These are phyloP conservation scores for Desoria tigrina DNA, from an alignment of 2,888 invertebrate species.

Conservation along the genomic window DNA sequence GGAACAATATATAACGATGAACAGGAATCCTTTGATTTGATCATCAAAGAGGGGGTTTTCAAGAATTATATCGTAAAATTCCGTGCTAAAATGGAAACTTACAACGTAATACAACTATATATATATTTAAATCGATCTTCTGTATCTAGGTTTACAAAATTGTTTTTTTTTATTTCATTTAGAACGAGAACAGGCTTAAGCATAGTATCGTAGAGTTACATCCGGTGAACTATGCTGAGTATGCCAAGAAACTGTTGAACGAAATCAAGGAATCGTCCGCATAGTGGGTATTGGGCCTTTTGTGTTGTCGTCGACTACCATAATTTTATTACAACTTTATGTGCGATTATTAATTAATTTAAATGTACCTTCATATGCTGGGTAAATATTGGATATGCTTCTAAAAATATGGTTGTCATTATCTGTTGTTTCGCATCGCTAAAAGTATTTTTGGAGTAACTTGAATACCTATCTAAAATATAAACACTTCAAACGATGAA, in stretches of 20 bases:
- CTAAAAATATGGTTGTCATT: no score
- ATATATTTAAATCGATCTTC: not conserved
- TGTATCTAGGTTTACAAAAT: conserved; percentile 24
- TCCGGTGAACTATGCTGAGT: conserved; percentile 75
- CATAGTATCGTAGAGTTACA: conserved; percentile 70
- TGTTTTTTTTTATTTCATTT: conserved; percentile 55
- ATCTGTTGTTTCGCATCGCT: no score
- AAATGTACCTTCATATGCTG: no score
- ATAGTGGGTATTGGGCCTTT: no score
- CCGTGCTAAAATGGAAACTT: conserved; percentile 85
- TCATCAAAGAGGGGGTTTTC: conserved; percentile 76
- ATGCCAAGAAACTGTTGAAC: conserved; percentile 70
- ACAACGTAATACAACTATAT: conserved; percentile 68
- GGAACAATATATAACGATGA: conserved; percentile 66
- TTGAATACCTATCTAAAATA: no score
- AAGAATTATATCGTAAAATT: conserved; percentile 79
- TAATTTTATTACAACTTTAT: no score
- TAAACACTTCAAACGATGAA: no score
- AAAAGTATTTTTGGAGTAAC: no score
- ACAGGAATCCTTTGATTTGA: conserved; percentile 66
- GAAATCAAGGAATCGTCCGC: conserved; percentile 64
- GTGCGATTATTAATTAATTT: no score
- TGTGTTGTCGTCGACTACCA: no score
- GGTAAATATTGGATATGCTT: no score
- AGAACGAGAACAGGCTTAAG: conserved; percentile 82